Conservation (phyloP, 1,140 invertebrate genomes). For the Drosophila eugracilis region DNA sequence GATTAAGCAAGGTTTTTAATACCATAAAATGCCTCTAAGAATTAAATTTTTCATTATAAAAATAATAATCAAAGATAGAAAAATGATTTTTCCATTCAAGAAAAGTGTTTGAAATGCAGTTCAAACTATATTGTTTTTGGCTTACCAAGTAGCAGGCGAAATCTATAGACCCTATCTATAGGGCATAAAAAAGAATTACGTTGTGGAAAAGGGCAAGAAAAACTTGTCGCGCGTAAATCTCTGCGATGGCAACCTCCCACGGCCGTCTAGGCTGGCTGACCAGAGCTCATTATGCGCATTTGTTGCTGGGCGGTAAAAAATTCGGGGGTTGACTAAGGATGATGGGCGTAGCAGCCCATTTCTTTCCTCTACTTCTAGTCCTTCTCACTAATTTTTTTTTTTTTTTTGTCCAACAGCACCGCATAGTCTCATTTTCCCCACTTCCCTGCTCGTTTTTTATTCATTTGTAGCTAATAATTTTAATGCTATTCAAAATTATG, state of each 20-base stretch:
- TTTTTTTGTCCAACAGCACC: slow-evolving; percentile 10
- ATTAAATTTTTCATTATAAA: neutral
- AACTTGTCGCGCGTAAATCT: slow-evolving; percentile 76
- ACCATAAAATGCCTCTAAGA: neutral
- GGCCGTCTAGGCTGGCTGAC: slow-evolving; percentile 45
- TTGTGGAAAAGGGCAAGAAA: slow-evolving; percentile 31
- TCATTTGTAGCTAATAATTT: slow-evolving; percentile 83
- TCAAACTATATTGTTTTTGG: too few species aligned
- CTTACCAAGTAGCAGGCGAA: neutral
- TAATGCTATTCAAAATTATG: slow-evolving; percentile 84
- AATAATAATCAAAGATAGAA: too few species aligned
- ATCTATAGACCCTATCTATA: neutral
- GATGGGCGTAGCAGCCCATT: slow-evolving; percentile 7
- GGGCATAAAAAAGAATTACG: slow-evolving; percentile 14
- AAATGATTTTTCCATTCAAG: too few species aligned
- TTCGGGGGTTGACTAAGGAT: neutral
- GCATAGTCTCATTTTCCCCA: neutral
- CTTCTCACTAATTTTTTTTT: slow-evolving; percentile 20
- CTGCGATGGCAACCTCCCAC: slow-evolving; percentile 36
- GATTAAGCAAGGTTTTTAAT: neutral
- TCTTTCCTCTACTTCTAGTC: slow-evolving; percentile 25
- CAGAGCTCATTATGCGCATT: slow-evolving; percentile 84
- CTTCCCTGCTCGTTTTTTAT: slow-evolving; percentile 28
- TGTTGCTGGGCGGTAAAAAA: slow-evolving; percentile 53
- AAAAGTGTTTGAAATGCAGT: too few species aligned